Percentiles rank a stretch among this genome's conserved stretches.
These are phyloP conservation scores for Cetonia aurata DNA, from an alignment of 2,888 invertebrate genomes.

Conservation along the genomic window DNA sequence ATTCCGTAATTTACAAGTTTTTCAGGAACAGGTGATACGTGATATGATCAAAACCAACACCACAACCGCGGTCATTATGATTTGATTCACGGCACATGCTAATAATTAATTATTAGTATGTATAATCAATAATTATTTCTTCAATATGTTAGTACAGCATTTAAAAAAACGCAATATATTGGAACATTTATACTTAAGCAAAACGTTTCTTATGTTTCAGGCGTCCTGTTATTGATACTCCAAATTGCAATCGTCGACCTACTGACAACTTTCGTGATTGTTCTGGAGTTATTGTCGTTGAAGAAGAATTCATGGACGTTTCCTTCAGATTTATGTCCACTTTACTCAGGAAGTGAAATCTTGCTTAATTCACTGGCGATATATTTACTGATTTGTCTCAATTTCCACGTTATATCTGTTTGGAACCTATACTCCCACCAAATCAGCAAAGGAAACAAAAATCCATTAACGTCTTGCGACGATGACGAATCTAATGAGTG, in stretches of 20 bases:
- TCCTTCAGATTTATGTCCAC: slow-evolving; percentile 67
- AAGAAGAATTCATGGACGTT: slow-evolving; percentile 70
- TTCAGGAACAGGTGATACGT: no score
- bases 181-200: no score
- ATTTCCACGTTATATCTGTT: slow-evolving; percentile 72
- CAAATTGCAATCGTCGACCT: slow-evolving; percentile 71
- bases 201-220: slow-evolving; percentile 38
- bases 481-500: slow-evolving; percentile 60
- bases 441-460: slow-evolving; percentile 60
- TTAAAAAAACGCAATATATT: neutral
- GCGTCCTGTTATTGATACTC: slow-evolving; percentile 62
- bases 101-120: no score
- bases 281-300: slow-evolving; percentile 70
- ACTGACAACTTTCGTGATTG: slow-evolving; percentile 66
- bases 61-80: no score
- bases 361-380: slow-evolving; percentile 70
- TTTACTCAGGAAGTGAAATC: slow-evolving; percentile 71
- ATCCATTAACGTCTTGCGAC: slow-evolving; percentile 58
- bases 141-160: no score
- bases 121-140: no score
- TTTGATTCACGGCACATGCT: no score
- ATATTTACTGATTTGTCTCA: slow-evolving; percentile 71
- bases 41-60: no score
- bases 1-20: no score
- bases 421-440: slow-evolving; percentile 69